Base-by-base conservation (phyloP, 1,140 invertebrate genomes). In the Bombus ignitus region DNA sequence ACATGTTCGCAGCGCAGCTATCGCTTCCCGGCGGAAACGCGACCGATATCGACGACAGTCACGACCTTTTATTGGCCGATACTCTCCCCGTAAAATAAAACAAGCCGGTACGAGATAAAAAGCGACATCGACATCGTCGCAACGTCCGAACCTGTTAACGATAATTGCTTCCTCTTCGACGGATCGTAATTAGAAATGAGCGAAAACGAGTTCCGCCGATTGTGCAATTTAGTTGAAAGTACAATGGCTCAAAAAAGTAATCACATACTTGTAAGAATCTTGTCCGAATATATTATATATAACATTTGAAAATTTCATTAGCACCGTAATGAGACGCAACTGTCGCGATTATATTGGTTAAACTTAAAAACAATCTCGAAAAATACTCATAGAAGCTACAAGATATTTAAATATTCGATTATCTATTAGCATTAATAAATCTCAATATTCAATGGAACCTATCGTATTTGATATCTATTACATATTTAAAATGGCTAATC, bases 181-280 rank as follows among this genome's bases (percentile, higher is more conserved):
- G 13, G 57, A 66, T 44, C 32, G 57, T 82, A 82, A 82, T 82
- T 75, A 82, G 71, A 39, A 82, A 75, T 39, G 57, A 15, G 39
- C 15, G 25, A 32, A 73, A 85, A 79, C 57, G 3, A 80, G 53
- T 78, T 35, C 32, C 37, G 8, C 28, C n/a, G 25, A n/a, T 62
- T 62, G 59, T 28, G 59, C 59, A 12, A 4, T 18, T 10, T 12
- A 28, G 25, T 28, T 12, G 57, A 25, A 59, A 25, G 12, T 62
- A 22, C 59, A 28, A 28, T n/a, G 28, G 28, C 28, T n/a, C 28
- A 12, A 28, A 13, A 62, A 62, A n/a, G 2, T n/a, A n/a, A n/a
- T 62, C 59, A 12, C 28, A 1, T 9, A 62, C 12, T n/a, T 62
- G 28, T n/a, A n/a, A 28, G 12, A 62, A 62, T 62, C 28, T 28